Evolutionary conservation across 2,888 invertebrate genomes (phyloP).

Genomic region (Acrocera orbiculus): DNA sequence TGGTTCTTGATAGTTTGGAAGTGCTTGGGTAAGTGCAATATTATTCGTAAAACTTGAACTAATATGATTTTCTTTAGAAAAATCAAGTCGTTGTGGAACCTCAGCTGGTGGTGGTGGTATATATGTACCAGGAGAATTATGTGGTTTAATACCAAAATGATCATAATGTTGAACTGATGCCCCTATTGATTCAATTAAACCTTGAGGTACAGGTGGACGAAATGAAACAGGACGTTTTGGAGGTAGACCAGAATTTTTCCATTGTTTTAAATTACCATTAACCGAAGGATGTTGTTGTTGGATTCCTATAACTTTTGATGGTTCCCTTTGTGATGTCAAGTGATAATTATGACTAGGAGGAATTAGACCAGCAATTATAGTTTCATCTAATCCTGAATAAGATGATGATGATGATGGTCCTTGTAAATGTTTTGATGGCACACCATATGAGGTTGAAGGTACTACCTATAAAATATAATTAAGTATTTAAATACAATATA

Average conservation of each 20-base stretch:
- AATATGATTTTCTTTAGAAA: constrained; percentile 7
- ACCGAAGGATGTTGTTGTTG: constrained; percentile 22
- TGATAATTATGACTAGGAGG: no score
- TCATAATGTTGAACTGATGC: constrained; percentile 45
- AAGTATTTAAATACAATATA: no score
- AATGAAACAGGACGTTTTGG: constrained; percentile 47
- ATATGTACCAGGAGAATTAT: constrained; percentile 36
- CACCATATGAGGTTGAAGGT: constrained; percentile 10
- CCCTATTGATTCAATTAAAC: constrained; percentile 47
- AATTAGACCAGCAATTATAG: no score
- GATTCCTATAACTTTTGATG: constrained; percentile 19
- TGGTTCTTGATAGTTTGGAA: constrained; percentile 20
- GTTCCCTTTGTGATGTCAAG: no score
- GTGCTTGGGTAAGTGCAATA: constrained; percentile 15
- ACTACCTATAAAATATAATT: no score
- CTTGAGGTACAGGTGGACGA: constrained; percentile 54
- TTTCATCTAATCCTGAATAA: no score
- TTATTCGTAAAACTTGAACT: constrained; percentile 7
- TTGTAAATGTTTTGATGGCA: no score
- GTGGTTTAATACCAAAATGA: constrained; percentile 37
- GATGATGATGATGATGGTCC: no score
- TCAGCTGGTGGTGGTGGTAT: constrained; percentile 45
- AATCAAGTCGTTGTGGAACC: constrained; percentile 13
- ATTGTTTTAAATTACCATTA: constrained; percentile 20
- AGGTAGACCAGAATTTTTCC: constrained; percentile 17